Conservation (phyloP, 2,797 vertebrate genomes). For the Eutrigla gurnardus region DNA sequence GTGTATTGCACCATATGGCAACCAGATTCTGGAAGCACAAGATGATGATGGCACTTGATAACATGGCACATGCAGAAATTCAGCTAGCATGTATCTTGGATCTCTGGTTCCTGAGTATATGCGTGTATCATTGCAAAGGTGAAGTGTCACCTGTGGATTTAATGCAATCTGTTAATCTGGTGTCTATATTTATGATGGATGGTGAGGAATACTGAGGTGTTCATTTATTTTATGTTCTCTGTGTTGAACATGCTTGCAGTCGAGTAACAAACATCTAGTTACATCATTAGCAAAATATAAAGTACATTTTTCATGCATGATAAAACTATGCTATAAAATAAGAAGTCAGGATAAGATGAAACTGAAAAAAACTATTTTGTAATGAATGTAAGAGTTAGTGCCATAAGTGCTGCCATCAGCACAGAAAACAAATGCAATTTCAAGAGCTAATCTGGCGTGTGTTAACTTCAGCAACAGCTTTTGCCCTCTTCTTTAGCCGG, state of each 20-base stretch:
- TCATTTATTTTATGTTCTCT: background rate
- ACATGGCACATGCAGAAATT: slow-evolving; percentile 10
- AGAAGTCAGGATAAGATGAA: background rate
- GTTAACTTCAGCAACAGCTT: slow-evolving; percentile 27
- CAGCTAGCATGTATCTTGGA: background rate
- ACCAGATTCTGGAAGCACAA: background rate
- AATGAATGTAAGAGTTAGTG: slow-evolving; percentile 14
- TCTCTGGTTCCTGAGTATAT: background rate
- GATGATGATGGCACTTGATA: background rate
- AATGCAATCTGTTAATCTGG: background rate
- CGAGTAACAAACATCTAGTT: background rate
- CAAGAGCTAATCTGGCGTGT: slow-evolving; percentile 22
- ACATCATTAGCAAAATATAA: background rate
- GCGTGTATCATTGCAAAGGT: no score
- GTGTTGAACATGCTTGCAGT: background rate
- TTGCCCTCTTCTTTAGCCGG: slow-evolving; percentile 17
- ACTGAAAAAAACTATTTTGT: slow-evolving; percentile 2
- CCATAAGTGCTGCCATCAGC: slow-evolving; percentile 3
- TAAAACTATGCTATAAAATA: background rate
- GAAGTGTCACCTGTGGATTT: background rate
- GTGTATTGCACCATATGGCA: slow-evolving; percentile 26
- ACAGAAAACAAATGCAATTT: slow-evolving; percentile 38
- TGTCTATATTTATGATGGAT: background rate
- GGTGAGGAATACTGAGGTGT: background rate
- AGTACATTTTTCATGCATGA: background rate